Base-by-base conservation (phyloP, 1,140 invertebrate species). In the Octopus sinensis region DNA sequence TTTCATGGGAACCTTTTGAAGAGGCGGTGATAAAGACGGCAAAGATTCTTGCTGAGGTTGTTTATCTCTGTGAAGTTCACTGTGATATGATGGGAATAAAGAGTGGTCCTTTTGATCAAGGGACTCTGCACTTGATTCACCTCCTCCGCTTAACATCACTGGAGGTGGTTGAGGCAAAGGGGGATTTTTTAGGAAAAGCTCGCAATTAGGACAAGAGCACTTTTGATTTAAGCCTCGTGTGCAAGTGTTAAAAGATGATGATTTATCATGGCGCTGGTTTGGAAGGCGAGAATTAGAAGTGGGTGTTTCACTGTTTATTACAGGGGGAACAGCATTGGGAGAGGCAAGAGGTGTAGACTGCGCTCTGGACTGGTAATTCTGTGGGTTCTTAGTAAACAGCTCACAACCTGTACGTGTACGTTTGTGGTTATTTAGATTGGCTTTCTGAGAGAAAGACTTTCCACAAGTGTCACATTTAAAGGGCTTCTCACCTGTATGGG, bases 401-500 rank as follows among this genome's bases (percentile, higher is more conserved):
- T 73, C 68, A 17, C 68, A 73, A 23, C 68, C 68, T 6, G 68
- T 73, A 17, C 68, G 68, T 73, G 68, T 73, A 5, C 68, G 68
- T 13, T 73, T 73, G 53, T 82, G 82, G 73, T 62, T 76, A 7
- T 80, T 54, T 54, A 82, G 51, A 56, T 80, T 68, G 5, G 62
- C 56, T 53, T 82, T 82, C 43, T 78, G 75, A 13, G 79, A 83
- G 53, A 81, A 83, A 4, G 82, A 71, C 43, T 81, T 80, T n/a
- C 56, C 62, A 79, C 82, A 83, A 13, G 79, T 73, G 53, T 79
- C 76, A 54, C 82, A 83, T 56, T 81, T 80, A 54, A 83, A 83
- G 7, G 77, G 82, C 79, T 83, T 83, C 43, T 83, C 77, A 12
- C 82, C 82, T 54, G 79, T 81, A 43, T 83, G 82, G 30, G 81